A percentile compares a stretch with the other conserved stretches of the same genome.
Conservation (phyloP, 2,888 invertebrate genomes). For the Timandra comae region DNA sequence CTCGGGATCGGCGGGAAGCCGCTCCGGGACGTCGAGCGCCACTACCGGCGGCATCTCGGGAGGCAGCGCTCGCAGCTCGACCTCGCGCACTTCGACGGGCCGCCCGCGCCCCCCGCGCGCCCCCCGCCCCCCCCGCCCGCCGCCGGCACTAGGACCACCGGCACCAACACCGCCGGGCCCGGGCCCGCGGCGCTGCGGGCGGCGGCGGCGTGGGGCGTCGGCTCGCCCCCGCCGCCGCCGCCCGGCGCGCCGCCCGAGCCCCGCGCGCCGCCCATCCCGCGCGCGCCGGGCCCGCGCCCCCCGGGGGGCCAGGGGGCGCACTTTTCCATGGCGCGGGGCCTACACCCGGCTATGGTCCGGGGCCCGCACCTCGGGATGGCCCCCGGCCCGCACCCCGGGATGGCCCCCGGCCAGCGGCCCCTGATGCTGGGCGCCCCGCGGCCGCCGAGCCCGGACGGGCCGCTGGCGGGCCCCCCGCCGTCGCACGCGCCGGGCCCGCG, state of each 20-base stretch:
- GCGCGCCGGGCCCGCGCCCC: too few species aligned
- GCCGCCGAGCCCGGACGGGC: neutral
- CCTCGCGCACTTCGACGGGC: too few species aligned
- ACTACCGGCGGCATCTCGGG: constrained; percentile 40
- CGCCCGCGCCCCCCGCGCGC: neutral
- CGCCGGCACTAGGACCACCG: too few species aligned
- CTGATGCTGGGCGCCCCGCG: neutral
- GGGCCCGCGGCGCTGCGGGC: neutral
- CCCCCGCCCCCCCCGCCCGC: too few species aligned
- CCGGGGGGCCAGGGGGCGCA: too few species aligned
- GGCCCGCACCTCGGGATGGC: neutral
- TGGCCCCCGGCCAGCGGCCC: neutral
- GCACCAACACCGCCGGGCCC: neutral
- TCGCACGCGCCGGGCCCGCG: neutral
- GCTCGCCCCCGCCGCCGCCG: too few species aligned
- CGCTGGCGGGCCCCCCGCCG: constrained; percentile 1
- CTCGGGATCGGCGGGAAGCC: constrained; percentile 45
- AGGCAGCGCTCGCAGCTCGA: constrained; percentile 18
- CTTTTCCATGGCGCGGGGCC: neutral
- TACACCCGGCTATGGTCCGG: neutral
- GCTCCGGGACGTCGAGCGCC: constrained; percentile 36
- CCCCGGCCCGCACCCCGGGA: constrained; percentile 1
- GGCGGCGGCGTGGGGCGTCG: too few species aligned
- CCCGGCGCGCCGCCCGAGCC: too few species aligned
- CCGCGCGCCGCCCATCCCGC: too few species aligned